Evolutionary conservation across 2,888 invertebrate genomes (phyloP).

Genomic region (Luperina testacea): DNA sequence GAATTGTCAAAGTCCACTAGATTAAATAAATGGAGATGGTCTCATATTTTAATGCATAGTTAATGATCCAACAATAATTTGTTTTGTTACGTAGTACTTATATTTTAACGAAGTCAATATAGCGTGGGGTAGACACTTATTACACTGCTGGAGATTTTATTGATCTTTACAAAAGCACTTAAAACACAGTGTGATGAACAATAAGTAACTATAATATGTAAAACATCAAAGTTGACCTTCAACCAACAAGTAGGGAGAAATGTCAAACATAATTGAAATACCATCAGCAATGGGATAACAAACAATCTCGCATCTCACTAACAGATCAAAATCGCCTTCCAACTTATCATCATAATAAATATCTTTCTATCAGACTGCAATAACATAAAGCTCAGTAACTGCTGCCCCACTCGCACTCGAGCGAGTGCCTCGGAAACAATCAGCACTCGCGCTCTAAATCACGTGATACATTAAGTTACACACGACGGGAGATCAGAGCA

Average conservation of each 20-base stretch:
- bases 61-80: slow-evolving; percentile 26
- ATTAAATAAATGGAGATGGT: slow-evolving; percentile 16
- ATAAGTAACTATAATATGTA: not conserved
- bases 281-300: slow-evolving; percentile 13
- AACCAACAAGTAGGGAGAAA: too few species aligned
- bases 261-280: not conserved
- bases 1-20: slow-evolving; percentile 2
- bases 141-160: not conserved
- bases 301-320: slow-evolving; percentile 20
- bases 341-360: slow-evolving; percentile 43
- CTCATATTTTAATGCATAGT: slow-evolving; percentile 26
- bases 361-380: slow-evolving; percentile 60
- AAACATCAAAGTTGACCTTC: not conserved
- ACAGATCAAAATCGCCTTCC: slow-evolving; percentile 20
- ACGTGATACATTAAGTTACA: slow-evolving; percentile 61
- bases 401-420: slow-evolving; percentile 17
- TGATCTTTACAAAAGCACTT: not conserved
- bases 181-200: not conserved
- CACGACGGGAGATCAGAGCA: slow-evolving; percentile 60
- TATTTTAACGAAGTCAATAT: not conserved
- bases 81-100: slow-evolving; percentile 1
- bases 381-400: slow-evolving; percentile 53
- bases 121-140: not conserved
- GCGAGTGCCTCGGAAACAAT: slow-evolving; percentile 56
- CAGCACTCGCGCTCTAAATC: slow-evolving; percentile 58